Evolutionary conservation across 1,140 invertebrate genomes (phyloP).

Genomic region (Ostrea denselamellosa): DNA sequence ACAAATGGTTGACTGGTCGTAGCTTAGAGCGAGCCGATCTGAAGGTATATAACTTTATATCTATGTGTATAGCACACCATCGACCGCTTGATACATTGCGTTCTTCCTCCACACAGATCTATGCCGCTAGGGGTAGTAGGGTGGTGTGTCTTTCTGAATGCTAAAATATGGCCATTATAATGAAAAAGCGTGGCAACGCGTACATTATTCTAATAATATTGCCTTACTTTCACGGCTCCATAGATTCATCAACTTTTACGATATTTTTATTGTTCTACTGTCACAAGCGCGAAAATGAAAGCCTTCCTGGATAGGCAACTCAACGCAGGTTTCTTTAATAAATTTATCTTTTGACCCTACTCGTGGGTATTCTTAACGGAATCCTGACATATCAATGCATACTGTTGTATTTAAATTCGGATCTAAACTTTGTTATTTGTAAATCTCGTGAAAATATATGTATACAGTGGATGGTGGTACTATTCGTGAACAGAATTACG

Average conservation of each 20-base stretch:
- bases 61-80: background rate
- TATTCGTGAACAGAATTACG: too few species aligned
- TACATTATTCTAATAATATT: background rate
- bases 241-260: background rate
- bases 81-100: background rate
- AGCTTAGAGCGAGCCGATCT: too few species aligned
- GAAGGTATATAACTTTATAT: too few species aligned
- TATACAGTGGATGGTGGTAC: too few species aligned
- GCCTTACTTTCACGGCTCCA: background rate
- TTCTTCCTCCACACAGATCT: background rate
- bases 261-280: background rate
- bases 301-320: background rate
- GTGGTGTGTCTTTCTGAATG: background rate
- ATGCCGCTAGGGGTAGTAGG: background rate
- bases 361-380: background rate
- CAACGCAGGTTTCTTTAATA: background rate
- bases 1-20: background rate
- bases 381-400: background rate
- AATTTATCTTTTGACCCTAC: background rate
- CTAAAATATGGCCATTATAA: background rate
- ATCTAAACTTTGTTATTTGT: background rate
- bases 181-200: background rate
- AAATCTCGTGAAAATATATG: too few species aligned
- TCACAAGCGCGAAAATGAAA: background rate
- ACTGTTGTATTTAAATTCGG: background rate